These are phyloP conservation scores for Diadophis punctatus DNA, from an alignment of 2,113 vertebrate genomes.

Conservation along the genomic window DNA sequence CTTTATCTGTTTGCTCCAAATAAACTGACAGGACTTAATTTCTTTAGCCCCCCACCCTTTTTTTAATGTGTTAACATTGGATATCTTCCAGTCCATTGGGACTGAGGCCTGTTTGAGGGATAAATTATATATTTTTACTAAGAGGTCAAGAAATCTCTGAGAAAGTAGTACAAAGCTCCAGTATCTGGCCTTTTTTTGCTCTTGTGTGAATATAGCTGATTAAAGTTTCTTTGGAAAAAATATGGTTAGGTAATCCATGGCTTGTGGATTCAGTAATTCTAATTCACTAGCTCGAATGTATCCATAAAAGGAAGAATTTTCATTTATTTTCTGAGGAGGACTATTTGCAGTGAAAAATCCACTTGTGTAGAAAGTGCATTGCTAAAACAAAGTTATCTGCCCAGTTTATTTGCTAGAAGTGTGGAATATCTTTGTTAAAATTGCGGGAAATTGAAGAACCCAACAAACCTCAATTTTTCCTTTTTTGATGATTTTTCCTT, in stretches of 20 bases:
- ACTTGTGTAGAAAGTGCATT: background rate
- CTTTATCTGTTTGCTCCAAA: background rate
- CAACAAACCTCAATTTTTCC: background rate
- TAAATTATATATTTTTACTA: background rate
- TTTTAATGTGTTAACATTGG: background rate
- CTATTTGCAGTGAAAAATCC: background rate
- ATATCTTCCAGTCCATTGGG: background rate
- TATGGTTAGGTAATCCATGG: background rate
- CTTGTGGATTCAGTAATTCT: background rate
- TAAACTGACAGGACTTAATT: background rate
- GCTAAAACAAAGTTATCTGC: background rate
- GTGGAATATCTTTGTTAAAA: background rate
- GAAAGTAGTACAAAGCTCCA: background rate
- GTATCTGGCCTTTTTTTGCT: background rate
- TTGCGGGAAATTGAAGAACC: background rate
- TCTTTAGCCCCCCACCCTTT: background rate
- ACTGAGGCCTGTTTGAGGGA: background rate
- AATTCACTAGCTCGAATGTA: background rate
- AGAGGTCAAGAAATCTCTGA: background rate
- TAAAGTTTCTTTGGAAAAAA: background rate
- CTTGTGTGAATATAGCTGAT: background rate
- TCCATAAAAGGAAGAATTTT: background rate
- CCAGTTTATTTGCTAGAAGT: background rate
- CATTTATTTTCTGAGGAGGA: background rate
- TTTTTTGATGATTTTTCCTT: background rate